Conservation (phyloP, 2,113 vertebrate species). For the Polypterus bichir region DNA sequence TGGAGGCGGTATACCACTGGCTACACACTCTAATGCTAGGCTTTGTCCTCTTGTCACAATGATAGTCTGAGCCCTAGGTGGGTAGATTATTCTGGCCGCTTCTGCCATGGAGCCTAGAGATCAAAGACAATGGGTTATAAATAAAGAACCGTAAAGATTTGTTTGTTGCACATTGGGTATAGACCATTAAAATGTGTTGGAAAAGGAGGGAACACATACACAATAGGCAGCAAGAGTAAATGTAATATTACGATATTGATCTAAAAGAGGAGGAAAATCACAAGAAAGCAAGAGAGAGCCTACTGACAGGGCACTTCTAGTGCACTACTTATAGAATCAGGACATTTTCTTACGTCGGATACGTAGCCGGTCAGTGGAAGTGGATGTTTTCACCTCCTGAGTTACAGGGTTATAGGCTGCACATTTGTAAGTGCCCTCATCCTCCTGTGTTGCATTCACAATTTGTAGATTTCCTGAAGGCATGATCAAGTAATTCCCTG, state of each 20-base stretch:
- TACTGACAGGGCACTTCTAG: too few relatives aligned
- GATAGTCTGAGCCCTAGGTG: slow-evolving; percentile 77
- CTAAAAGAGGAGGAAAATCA: too few relatives aligned
- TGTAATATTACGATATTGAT: too few relatives aligned
- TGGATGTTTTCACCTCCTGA: slow-evolving; percentile 87
- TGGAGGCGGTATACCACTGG: slow-evolving; percentile 79
- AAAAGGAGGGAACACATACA: too few relatives aligned
- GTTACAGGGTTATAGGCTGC: slow-evolving; percentile 93
- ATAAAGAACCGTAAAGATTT: too few relatives aligned
- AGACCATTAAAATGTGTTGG: too few relatives aligned
- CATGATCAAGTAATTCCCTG: slow-evolving; percentile 97
- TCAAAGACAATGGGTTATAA: too few relatives aligned
- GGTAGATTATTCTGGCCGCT: slow-evolving; percentile 87
- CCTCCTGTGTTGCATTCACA: slow-evolving; percentile 82
- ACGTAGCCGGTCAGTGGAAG: slow-evolving; percentile 77
- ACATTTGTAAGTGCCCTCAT: slow-evolving; percentile 88
- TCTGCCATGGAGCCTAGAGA: slow-evolving; percentile 74
- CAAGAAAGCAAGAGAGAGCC: too few relatives aligned
- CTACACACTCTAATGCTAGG: slow-evolving; percentile 88
- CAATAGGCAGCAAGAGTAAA: too few relatives aligned
- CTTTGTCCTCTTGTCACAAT: slow-evolving; percentile 90
- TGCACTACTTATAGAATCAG: too few relatives aligned
- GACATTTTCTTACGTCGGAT: slow-evolving; percentile 70
- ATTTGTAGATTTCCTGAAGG: slow-evolving; percentile 95
- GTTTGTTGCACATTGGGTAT: too few relatives aligned